phyloP scores from a whole-genome alignment of 37 sponge, comb jelly and placozoan genomes.

The Eunapius fragilis region DNA sequence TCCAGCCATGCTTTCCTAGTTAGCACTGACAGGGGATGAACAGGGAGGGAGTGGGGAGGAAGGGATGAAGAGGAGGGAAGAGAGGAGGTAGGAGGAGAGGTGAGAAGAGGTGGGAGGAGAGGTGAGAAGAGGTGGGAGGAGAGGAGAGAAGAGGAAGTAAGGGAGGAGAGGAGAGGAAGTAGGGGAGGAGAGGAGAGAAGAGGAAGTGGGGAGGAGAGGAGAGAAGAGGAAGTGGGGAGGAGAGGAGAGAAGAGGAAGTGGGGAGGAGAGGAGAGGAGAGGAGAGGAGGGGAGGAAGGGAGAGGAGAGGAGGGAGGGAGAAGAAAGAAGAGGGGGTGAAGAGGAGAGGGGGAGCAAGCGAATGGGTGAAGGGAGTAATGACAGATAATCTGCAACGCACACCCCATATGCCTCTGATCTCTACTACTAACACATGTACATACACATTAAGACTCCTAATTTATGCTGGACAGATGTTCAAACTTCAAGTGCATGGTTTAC shows the following conservation, averaged over 20 bases:
- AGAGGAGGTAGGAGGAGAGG: not conserved
- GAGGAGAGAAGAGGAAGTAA: not conserved
- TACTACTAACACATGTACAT: not conserved
- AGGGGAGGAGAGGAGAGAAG: slow-evolving; percentile 2
- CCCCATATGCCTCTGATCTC: not conserved
- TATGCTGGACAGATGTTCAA: not conserved
- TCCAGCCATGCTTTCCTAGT: not conserved
- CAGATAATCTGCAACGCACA: not conserved
- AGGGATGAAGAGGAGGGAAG: not conserved
- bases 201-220: not conserved
- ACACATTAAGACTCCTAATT: no score
- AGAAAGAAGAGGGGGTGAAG: not conserved
- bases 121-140: not conserved
- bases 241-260: not conserved
- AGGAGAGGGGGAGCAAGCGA: not conserved
- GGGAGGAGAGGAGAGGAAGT: not conserved
- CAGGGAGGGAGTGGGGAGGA: not conserved
- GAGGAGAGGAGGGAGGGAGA: not conserved
- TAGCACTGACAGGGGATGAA: not conserved
- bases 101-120: not conserved
- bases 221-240: not conserved
- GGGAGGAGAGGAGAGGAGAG: not conserved
- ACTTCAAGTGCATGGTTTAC: no score
- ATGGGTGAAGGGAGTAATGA: not conserved
- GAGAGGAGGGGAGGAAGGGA: not conserved